These are phyloP conservation scores for Genyomyrus donnyi DNA, from an alignment of 2,113 vertebrate species.

Conservation along the genomic window DNA sequence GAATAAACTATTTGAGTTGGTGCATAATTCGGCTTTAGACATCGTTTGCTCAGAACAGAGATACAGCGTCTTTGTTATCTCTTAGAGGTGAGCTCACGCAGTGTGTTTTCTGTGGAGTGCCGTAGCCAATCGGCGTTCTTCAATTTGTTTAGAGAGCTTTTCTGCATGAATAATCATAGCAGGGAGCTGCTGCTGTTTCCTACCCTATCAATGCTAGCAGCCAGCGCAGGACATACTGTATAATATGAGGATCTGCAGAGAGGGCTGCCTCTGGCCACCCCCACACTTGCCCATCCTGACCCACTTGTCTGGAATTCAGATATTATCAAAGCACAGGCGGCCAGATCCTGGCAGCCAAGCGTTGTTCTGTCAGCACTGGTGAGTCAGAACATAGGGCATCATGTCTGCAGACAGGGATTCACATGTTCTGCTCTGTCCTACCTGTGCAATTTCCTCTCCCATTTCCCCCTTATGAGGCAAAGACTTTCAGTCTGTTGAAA, in stretches of 20 bases:
- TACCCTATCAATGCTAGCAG: not conserved
- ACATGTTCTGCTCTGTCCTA: slow-evolving; percentile 18
- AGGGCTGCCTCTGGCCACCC: slow-evolving; percentile 5
- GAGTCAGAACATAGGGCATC: slow-evolving; percentile 8
- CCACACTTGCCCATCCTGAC: not conserved
- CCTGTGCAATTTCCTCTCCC: slow-evolving; percentile 32
- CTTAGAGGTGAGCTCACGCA: slow-evolving; percentile 28
- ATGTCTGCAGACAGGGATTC: slow-evolving; percentile 8
- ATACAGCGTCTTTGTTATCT: slow-evolving; percentile 25
- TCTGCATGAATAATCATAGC: slow-evolving; percentile 35
- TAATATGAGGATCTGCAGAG: slow-evolving; percentile 15
- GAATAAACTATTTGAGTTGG: slow-evolving; percentile 28
- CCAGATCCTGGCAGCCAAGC: slow-evolving; percentile 8
- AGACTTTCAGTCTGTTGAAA: not conserved
- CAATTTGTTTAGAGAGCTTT: slow-evolving; percentile 39
- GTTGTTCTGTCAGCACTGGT: slow-evolving; percentile 16
- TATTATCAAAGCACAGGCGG: slow-evolving; percentile 14
- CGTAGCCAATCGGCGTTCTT: slow-evolving; percentile 36
- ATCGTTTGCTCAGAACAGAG: slow-evolving; percentile 33
- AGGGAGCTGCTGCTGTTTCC: slow-evolving; percentile 19
- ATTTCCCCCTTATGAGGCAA: slow-evolving; percentile 10
- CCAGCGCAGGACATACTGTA: not conserved
- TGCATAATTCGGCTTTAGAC: slow-evolving; percentile 25
- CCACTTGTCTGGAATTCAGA: not conserved
- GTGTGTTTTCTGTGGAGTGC: slow-evolving; percentile 26